Conservation (phyloP, 2,113 vertebrate genomes). For the Chaetodon auriga region DNA sequence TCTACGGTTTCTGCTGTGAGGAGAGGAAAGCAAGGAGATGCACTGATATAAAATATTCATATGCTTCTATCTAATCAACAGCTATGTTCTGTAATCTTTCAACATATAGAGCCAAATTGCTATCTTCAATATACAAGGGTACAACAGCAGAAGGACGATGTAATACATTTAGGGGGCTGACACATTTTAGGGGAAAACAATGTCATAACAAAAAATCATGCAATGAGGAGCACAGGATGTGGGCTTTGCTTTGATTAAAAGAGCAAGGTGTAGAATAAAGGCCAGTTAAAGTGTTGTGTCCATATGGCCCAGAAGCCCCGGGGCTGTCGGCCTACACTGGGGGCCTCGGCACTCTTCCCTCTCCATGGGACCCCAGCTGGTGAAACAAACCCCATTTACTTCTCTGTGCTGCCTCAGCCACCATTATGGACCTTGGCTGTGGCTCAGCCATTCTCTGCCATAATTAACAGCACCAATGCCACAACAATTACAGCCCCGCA, state of each 20-base stretch:
- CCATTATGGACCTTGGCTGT: slow-evolving; percentile 99
- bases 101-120: slow-evolving; percentile 56
- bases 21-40: slow-evolving; percentile 35
- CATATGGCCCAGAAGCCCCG: slow-evolving; percentile 95
- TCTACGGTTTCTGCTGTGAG: slow-evolving; percentile 62
- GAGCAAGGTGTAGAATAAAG: slow-evolving; percentile 87
- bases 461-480: slow-evolving; percentile 99
- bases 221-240: slow-evolving; percentile 75
- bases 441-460: slow-evolving; percentile 98
- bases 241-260: slow-evolving; percentile 88
- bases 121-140: slow-evolving; percentile 41
- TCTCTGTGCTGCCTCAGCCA: slow-evolving; percentile 91
- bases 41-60: slow-evolving; percentile 71
- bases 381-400: slow-evolving; percentile 96
- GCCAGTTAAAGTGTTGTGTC: slow-evolving; percentile 87
- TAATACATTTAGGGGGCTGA: slow-evolving; percentile 53
- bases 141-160: slow-evolving; percentile 51
- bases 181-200: slow-evolving; percentile 72
- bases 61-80: slow-evolving; percentile 58
- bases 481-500: slow-evolving; percentile 95
- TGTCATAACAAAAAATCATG: slow-evolving; percentile 61
- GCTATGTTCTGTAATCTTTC: slow-evolving; percentile 53
- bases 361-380: slow-evolving; percentile 98
- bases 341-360: slow-evolving; percentile 90
- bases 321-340: slow-evolving; percentile 90